Evolutionary conservation across 2,888 invertebrate species (phyloP).

Genomic region (Argyra leucocephala): DNA sequence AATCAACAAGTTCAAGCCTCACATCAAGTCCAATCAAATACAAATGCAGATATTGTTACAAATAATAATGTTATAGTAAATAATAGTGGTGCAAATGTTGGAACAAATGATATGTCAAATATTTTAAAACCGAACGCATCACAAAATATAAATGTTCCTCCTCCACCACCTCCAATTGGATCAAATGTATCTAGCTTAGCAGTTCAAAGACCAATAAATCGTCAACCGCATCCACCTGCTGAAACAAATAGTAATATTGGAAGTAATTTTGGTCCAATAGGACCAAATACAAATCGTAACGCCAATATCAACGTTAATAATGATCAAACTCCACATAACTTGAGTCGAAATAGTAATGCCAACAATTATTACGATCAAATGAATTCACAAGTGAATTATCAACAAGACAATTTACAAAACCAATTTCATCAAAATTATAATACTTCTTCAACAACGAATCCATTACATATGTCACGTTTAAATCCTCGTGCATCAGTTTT

Average conservation of each 20-base stretch:
- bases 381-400: constrained; percentile 33
- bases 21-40: constrained; percentile 15
- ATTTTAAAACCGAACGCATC: constrained; percentile 22
- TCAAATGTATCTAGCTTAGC: constrained; percentile 30
- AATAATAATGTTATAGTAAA: neutral
- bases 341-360: constrained; percentile 19
- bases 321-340: constrained; percentile 22
- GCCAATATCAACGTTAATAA: constrained; percentile 34
- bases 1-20: constrained; percentile 20
- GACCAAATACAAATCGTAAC: constrained; percentile 25
- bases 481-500: constrained; percentile 77
- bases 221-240: constrained; percentile 21
- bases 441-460: constrained; percentile 26
- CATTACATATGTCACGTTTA: constrained; percentile 55
- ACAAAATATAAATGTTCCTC: constrained; percentile 15
- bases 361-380: constrained; percentile 23
- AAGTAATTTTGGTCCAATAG: constrained; percentile 35
- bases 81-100: neutral
- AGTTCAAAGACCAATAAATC: constrained; percentile 35
- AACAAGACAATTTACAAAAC: constrained; percentile 10
- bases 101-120: constrained; percentile 22
- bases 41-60: neutral
- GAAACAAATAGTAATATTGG: neutral
- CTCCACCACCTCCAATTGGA: constrained; percentile 27
- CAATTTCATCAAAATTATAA: constrained; percentile 26